Conservation (phyloP, 2,888 invertebrate genomes). For the Lucinisca nassula region DNA sequence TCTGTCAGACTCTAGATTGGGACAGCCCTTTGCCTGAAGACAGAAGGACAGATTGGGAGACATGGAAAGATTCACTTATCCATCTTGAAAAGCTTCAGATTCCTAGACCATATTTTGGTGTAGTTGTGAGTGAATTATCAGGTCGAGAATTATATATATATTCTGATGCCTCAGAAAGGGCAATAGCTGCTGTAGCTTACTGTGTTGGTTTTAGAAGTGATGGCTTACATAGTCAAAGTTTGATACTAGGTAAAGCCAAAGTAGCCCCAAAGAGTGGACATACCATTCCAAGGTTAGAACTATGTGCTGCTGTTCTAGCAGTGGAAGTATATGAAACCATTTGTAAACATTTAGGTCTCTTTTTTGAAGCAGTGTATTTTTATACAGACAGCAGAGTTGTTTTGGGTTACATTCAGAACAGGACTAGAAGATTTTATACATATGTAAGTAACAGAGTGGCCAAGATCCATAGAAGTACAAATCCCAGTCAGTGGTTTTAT, state of each 20-base stretch:
- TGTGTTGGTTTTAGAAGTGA: slow-evolving; percentile 15
- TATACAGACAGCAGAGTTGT: slow-evolving; percentile 68
- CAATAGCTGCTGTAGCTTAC: slow-evolving; percentile 71
- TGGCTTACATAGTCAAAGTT: slow-evolving; percentile 33
- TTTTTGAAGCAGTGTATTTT: slow-evolving; percentile 26
- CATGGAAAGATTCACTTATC: slow-evolving; percentile 40
- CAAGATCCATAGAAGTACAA: slow-evolving; percentile 30
- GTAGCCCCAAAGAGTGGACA: slow-evolving; percentile 60
- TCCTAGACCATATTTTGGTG: slow-evolving; percentile 22
- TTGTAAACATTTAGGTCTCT: slow-evolving; percentile 28
- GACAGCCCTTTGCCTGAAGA: slow-evolving; percentile 66
- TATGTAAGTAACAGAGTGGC: slow-evolving; percentile 67
- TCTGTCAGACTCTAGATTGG: slow-evolving; percentile 60
- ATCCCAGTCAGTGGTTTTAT: slow-evolving; percentile 62
- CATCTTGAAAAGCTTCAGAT: slow-evolving; percentile 26
- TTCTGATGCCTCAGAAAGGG: slow-evolving; percentile 72
- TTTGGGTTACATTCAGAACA: slow-evolving; percentile 66
- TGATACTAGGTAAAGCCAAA: slow-evolving; percentile 71
- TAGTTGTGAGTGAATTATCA: neutral
- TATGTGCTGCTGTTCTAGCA: slow-evolving; percentile 69
- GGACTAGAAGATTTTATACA: slow-evolving; percentile 57
- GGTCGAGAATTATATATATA: slow-evolving; percentile 44
- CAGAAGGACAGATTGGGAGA: slow-evolving; percentile 37
- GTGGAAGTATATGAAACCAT: slow-evolving; percentile 53
- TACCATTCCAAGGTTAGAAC: slow-evolving; percentile 71